phyloP scores from a whole-genome alignment of 1,140 invertebrate genomes.

The Pseudomyrmex pallidus region DNA sequence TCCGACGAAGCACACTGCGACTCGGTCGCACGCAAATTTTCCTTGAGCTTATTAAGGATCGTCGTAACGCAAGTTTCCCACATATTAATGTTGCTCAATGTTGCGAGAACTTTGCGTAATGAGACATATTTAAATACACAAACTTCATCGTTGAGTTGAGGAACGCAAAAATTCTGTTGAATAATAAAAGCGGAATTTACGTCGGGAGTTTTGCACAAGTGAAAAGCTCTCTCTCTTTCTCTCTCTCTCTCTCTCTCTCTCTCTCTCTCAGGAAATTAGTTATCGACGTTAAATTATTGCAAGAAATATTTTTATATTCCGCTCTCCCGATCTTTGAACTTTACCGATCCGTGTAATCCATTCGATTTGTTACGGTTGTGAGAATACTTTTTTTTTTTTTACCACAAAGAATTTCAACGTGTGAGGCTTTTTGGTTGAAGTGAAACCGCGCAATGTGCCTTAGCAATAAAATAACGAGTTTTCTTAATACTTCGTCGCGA shows the following conservation, averaged over 20 bases:
- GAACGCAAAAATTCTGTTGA: background rate
- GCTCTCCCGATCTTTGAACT: background rate
- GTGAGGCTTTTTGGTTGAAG: background rate
- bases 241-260: no score
- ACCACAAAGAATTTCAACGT: background rate
- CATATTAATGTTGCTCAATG: background rate
- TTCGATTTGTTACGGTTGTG: background rate
- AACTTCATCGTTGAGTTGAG: no score
- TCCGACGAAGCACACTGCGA: background rate
- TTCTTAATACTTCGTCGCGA: background rate
- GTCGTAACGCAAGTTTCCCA: background rate
- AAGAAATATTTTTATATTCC: background rate
- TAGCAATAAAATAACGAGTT: conserved; percentile 1
- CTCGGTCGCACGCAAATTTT: conserved; percentile 13
- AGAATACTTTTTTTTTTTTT: background rate
- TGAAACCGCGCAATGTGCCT: no score
- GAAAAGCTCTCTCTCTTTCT: no score
- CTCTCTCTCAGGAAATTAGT: no score
- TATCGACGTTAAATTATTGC: background rate
- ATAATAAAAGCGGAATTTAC: background rate
- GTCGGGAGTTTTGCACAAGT: no score
- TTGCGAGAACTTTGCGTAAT: background rate
- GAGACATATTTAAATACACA: background rate
- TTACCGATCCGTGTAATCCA: background rate
- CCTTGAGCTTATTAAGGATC: conserved; percentile 32